Conservation (phyloP, 1,140 invertebrate species). For the Caerostris darwini region DNA sequence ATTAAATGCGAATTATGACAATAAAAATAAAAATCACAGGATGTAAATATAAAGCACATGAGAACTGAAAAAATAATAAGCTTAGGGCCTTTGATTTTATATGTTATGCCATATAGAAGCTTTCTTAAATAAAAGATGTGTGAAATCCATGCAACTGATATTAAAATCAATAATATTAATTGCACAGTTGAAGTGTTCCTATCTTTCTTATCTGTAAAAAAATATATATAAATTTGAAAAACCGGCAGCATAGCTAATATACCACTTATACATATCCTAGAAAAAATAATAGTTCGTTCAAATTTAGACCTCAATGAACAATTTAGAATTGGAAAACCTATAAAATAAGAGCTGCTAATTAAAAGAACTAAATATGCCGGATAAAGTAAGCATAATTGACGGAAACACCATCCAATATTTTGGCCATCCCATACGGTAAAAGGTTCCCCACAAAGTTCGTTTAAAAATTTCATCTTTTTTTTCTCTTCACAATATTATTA, state of each 20-base stretch:
- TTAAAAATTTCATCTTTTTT: slow-evolving; percentile 10
- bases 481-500: no score
- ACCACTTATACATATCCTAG: slow-evolving; percentile 17
- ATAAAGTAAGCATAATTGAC: slow-evolving; percentile 78
- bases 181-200: slow-evolving; percentile 84
- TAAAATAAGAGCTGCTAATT: slow-evolving; percentile 79
- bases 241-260: slow-evolving; percentile 40
- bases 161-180: slow-evolving; percentile 86
- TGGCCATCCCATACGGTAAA: slow-evolving; percentile 71
- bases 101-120: slow-evolving; percentile 85
- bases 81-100: slow-evolving; percentile 87
- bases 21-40: slow-evolving; percentile 84
- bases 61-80: slow-evolving; percentile 86
- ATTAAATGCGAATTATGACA: slow-evolving; percentile 80
- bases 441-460: slow-evolving; percentile 49
- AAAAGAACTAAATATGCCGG: slow-evolving; percentile 79
- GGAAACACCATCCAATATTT: slow-evolving; percentile 78
- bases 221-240: slow-evolving; percentile 75
- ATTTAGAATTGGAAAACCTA: slow-evolving; percentile 76
- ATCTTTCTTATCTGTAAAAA: slow-evolving; percentile 76
- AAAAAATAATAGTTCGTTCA: slow-evolving; percentile 74
- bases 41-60: slow-evolving; percentile 85
- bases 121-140: slow-evolving; percentile 89
- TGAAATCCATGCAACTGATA: slow-evolving; percentile 89
- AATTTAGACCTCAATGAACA: slow-evolving; percentile 63